phyloP scores from a whole-genome alignment of 2,888 invertebrate species.

The Chelonus formosanus region DNA sequence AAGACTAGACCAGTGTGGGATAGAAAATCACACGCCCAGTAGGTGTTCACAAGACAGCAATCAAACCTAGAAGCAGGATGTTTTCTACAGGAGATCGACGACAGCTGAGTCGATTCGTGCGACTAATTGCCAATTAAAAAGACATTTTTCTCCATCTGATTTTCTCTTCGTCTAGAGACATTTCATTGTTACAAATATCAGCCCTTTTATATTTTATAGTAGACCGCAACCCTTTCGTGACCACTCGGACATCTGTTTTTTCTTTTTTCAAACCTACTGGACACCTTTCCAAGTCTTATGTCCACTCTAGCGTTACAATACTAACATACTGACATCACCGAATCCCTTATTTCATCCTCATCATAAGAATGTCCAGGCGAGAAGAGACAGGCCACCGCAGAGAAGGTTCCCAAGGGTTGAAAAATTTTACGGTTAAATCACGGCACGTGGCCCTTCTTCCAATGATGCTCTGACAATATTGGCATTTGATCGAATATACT shows the following conservation, averaged over 20 bases:
- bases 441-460: conserved; percentile 34
- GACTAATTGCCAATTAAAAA: conserved; percentile 65
- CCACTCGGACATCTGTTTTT: conserved; percentile 39
- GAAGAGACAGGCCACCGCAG: background rate
- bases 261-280: conserved; percentile 8
- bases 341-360: conserved; percentile 20
- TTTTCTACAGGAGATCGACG: conserved; percentile 19
- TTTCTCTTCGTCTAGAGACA: conserved; percentile 25
- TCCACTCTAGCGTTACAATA: conserved; percentile 12
- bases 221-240: conserved; percentile 25
- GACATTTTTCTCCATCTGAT: conserved; percentile 51
- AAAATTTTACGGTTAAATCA: conserved; percentile 31
- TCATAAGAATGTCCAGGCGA: background rate
- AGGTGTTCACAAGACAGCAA: no score
- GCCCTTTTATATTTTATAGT: conserved; percentile 28
- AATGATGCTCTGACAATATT: conserved; percentile 19
- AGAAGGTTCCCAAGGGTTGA: conserved; percentile 29
- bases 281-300: conserved; percentile 20
- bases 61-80: background rate
- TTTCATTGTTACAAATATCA: conserved; percentile 27
- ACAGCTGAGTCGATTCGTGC: conserved; percentile 59
- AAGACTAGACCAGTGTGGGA: no score
- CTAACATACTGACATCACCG: conserved; percentile 22
- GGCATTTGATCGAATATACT: conserved; percentile 19
- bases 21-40: no score